Percentiles rank a stretch among this genome's conserved stretches.
Evolutionary conservation across 2,888 invertebrate species (phyloP).

Genomic region (Pachycephus smyrnensis): DNA sequence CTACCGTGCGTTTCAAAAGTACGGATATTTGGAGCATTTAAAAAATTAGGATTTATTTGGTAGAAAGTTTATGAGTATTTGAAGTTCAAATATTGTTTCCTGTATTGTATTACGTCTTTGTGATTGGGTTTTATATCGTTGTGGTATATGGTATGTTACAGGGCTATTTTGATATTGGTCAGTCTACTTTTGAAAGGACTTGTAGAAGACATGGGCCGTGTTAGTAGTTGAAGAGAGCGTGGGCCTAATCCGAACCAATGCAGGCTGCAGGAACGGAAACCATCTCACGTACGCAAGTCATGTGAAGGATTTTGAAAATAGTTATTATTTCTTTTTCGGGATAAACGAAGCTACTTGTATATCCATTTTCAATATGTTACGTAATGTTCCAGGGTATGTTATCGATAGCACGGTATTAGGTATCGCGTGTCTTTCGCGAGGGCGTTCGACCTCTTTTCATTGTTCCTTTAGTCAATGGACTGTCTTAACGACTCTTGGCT

Average conservation of each 20-base stretch:
- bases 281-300: constrained; percentile 11
- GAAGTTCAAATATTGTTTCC: too few species aligned
- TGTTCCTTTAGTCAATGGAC: constrained; percentile 38
- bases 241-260: constrained; percentile 6
- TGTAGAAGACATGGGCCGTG: background rate
- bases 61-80: too few species aligned
- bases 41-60: too few species aligned
- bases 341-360: constrained; percentile 15
- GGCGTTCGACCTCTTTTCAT: constrained; percentile 33
- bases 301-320: constrained; percentile 28
- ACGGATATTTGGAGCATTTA: too few species aligned
- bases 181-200: background rate
- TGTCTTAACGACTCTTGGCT: constrained; percentile 43
- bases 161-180: too few species aligned
- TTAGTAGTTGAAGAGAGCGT: constrained; percentile 2
- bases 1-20: too few species aligned
- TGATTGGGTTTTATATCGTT: too few species aligned
- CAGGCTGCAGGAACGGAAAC: background rate
- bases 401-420: too few species aligned
- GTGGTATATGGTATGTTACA: too few species aligned
- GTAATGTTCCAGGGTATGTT: too few species aligned
- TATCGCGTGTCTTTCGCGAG: constrained; percentile 24
- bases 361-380: too few species aligned
- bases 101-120: too few species aligned
- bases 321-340: constrained; percentile 36